Percentiles rank a stretch among this genome's conserved stretches.
Evolutionary conservation across 2,888 invertebrate species (phyloP).

Genomic region (Oxyscelio sp.): DNA sequence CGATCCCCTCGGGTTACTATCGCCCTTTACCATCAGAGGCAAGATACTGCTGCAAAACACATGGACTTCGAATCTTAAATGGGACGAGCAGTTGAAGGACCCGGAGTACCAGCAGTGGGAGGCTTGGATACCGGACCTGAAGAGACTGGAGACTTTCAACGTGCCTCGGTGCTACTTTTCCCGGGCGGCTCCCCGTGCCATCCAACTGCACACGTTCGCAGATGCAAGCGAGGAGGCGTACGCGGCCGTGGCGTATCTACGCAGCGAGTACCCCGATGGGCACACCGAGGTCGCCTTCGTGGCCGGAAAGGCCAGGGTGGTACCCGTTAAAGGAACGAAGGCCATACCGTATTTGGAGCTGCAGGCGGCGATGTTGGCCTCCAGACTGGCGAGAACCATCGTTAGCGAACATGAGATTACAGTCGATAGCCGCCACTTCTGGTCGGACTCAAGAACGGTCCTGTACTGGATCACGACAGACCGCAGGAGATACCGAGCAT

Average conservation of each 20-base stretch:
- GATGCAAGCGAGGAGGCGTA: conserved; percentile 36
- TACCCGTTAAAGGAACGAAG: conserved; percentile 10
- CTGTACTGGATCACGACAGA: background rate
- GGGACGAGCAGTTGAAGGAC: conserved; percentile 63
- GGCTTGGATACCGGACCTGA: background rate
- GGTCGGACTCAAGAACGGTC: background rate
- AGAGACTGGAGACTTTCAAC: background rate
- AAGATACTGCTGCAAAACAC: conserved; percentile 77
- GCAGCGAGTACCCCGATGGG: conserved; percentile 2
- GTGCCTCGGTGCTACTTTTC: background rate
- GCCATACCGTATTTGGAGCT: conserved; percentile 39
- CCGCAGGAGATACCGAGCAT: background rate
- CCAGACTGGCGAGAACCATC: background rate
- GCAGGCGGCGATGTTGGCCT: conserved; percentile 22
- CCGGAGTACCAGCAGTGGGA: background rate
- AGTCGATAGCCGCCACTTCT: too few species aligned
- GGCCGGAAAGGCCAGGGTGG: conserved; percentile 27
- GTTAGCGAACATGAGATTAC: background rate
- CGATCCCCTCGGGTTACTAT: conserved; percentile 79
- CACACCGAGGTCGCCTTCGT: conserved; percentile 8
- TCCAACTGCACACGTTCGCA: conserved; percentile 30
- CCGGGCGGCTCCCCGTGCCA: background rate
- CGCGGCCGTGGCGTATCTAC: conserved; percentile 24
- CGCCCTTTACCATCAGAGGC: conserved; percentile 69
- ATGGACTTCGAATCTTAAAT: conserved; percentile 70